phyloP scores from a whole-genome alignment of 1,140 invertebrate species.

The Vanessa tameamea region DNA sequence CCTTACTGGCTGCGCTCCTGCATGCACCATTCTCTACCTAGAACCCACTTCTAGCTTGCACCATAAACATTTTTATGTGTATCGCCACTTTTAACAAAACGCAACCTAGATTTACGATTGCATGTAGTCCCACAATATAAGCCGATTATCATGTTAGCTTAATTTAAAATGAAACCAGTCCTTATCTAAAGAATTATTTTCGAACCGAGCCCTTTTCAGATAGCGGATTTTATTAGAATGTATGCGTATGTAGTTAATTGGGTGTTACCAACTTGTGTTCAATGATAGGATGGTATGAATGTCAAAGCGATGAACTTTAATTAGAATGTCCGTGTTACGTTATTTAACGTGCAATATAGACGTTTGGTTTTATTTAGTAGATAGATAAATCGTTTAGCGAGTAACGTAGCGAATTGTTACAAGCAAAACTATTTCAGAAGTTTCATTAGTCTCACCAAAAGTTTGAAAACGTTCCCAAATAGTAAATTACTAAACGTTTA shows the following conservation, averaged over 20 bases:
- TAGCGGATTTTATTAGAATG: slow-evolving; percentile 74
- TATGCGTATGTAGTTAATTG: slow-evolving; percentile 70
- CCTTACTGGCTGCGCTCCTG: slow-evolving; percentile 71
- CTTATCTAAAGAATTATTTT: slow-evolving; percentile 71
- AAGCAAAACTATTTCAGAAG: slow-evolving; percentile 73
- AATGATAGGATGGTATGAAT: slow-evolving; percentile 78
- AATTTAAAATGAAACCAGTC: slow-evolving; percentile 65
- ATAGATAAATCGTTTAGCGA: slow-evolving; percentile 57
- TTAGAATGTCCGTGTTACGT: slow-evolving; percentile 78
- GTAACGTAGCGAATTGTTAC: slow-evolving; percentile 68
- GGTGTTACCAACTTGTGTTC: slow-evolving; percentile 72
- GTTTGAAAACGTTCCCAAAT: slow-evolving; percentile 74
- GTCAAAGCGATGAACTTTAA: slow-evolving; percentile 80
- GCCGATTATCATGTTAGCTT: slow-evolving; percentile 72
- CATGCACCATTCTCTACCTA: slow-evolving; percentile 80
- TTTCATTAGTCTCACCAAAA: slow-evolving; percentile 76
- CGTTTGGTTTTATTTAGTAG: slow-evolving; percentile 58
- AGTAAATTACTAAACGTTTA: slow-evolving; percentile 80
- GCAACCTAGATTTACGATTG: slow-evolving; percentile 55
- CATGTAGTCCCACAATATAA: slow-evolving; percentile 62
- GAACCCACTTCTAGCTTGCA: slow-evolving; percentile 78
- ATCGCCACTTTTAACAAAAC: slow-evolving; percentile 57
- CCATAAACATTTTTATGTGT: slow-evolving; percentile 66
- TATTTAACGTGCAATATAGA: slow-evolving; percentile 76
- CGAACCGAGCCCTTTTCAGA: slow-evolving; percentile 75